phyloP scores from a whole-genome alignment of 2,797 vertebrate species.

The Cossypha polioptera region DNA sequence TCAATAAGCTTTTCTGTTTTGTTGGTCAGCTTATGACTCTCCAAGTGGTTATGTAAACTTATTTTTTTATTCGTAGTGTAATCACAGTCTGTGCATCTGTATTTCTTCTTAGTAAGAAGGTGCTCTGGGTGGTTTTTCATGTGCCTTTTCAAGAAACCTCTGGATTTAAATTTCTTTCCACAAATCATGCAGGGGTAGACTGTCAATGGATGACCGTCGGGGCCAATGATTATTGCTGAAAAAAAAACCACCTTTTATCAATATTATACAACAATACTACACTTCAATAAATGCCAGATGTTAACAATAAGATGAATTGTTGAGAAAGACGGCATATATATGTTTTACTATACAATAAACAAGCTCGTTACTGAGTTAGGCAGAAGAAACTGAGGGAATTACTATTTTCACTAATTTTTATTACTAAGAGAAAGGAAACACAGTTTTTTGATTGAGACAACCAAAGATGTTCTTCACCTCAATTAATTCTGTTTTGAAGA shows the following conservation, averaged over 20 bases:
- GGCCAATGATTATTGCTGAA: conserved; percentile 97
- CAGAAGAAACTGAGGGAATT: neutral
- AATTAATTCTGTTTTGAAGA: neutral
- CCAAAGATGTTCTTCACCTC: neutral
- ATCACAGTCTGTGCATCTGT: conserved; percentile 97
- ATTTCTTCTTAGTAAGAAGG: conserved; percentile 93
- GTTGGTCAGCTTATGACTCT: conserved; percentile 92
- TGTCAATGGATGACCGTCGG: conserved; percentile 94
- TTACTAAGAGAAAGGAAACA: neutral
- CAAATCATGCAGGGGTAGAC: conserved; percentile 99
- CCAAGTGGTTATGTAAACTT: conserved; percentile 97
- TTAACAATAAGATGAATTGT: neutral
- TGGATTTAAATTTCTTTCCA: conserved; percentile 98
- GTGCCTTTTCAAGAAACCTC: conserved; percentile 96
- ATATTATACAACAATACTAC: neutral
- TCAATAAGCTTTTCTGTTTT: conserved; percentile 89
- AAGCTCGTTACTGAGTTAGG: neutral
- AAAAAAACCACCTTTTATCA: conserved; percentile 8
- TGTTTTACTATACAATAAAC: neutral
- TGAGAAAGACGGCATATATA: neutral
- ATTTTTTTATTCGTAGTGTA: conserved; percentile 99
- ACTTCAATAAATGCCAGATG: neutral
- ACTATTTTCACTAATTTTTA: neutral
- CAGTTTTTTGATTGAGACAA: neutral
- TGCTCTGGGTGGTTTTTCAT: conserved; percentile 98